Base-by-base conservation (phyloP, 2,113 vertebrate species). In the Zosterops borbonicus region DNA sequence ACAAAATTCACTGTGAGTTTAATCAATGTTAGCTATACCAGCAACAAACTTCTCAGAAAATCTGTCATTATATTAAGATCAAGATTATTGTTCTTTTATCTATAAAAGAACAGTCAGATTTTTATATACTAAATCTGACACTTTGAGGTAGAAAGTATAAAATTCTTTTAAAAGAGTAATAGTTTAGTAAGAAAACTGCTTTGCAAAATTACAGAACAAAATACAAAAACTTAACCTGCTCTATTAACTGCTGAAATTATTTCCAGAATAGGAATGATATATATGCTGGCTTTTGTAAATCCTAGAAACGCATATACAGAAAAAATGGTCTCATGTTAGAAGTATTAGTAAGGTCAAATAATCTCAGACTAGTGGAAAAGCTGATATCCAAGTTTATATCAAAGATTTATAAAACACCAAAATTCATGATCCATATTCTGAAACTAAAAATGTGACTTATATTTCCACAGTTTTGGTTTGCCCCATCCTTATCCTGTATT, bases 121-220 rank as follows among this genome's bases (percentile, higher is more conserved):
- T 68, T 42, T 63, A 65, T 87, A 18, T 49, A 62, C 49, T 73
- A 90, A 73, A 92, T 89, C 31, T 55, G 68, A 83, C 44, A 64
- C 42, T 71, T 31, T 33, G 60, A 73, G 39, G 21, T 18, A 91
- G 81, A 93, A 94, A 94, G 12, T 22, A 95, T 16, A 70, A 17
- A 84, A 52, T 16, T 70, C 12, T 41, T 55, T 24, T 31, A 79
- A 67, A 85, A 9, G 13, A 79, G 25, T 47, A 89, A 56, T 62
- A 93, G 77, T 87, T 83, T 80, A 93, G 65, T 58, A 81, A 82
- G 46, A 80, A 89, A 92, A 87, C 8, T 70, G 11, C 13, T 71
- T 91, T 87, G 62, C n/a, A 83, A 91, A 96, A 95, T 47, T 69
- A 87, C 21, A 80, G 59, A 92, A 78, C 9, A 87, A 78, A 86